These are phyloP conservation scores for Lamellibrachia columna DNA, from an alignment of 2,888 invertebrate species.

Conservation along the genomic window DNA sequence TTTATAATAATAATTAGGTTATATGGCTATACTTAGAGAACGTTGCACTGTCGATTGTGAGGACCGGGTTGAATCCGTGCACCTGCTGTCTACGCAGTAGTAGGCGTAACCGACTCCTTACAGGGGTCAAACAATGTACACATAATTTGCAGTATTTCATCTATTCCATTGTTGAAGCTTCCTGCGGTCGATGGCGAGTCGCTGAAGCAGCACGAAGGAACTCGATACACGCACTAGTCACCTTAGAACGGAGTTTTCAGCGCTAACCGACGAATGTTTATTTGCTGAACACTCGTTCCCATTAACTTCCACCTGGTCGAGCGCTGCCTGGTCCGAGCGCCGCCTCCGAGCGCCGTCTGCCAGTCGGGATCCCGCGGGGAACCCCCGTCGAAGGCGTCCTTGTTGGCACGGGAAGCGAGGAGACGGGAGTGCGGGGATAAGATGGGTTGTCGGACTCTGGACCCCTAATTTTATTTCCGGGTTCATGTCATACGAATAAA, in stretches of 20 bases:
- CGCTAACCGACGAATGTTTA: not conserved
- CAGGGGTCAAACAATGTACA: too few relatives aligned
- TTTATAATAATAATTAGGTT: too few relatives aligned
- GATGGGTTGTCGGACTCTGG: too few relatives aligned
- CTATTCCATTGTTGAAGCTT: not conserved
- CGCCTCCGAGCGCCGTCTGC: not conserved
- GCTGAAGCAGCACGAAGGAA: not conserved
- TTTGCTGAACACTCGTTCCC: not conserved
- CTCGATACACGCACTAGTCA: not conserved
- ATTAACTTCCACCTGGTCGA: constrained; percentile 3
- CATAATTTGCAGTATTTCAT: too few relatives aligned
- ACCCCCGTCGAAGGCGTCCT: not conserved
- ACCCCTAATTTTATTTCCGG: too few relatives aligned
- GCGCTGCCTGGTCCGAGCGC: not conserved
- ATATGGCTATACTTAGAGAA: too few relatives aligned
- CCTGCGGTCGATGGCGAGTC: not conserved
- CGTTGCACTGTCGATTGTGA: too few relatives aligned
- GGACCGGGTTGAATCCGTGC: too few relatives aligned
- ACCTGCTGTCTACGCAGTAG: too few relatives aligned
- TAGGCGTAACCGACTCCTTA: too few relatives aligned
- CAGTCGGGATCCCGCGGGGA: not conserved
- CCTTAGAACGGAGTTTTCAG: not conserved
- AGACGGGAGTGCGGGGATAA: not conserved
- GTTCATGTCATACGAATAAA: too few relatives aligned
- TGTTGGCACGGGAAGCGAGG: not conserved